Evolutionary conservation across 2,797 vertebrate genomes (phyloP).

Genomic region (Myotis findleyi): DNA sequence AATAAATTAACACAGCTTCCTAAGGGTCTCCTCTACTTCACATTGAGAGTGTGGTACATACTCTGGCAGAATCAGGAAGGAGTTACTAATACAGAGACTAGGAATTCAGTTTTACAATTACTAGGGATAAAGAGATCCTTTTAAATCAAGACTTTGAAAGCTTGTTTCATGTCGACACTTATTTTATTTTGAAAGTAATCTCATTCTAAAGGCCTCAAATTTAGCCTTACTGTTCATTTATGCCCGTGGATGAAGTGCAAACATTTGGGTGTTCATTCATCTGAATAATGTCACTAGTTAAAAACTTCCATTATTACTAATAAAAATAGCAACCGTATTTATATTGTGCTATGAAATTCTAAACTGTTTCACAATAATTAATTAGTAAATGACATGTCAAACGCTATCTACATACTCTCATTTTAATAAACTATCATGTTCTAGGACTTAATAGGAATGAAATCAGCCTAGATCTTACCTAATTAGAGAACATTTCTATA

Average conservation of each 20-base stretch:
- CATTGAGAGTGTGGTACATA: not conserved
- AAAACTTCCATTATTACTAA: slow-evolving; percentile 77
- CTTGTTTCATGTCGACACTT: slow-evolving; percentile 55
- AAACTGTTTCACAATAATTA: slow-evolving; percentile 80
- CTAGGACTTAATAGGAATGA: slow-evolving; percentile 73
- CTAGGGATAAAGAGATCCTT: slow-evolving; percentile 43
- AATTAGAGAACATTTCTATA: slow-evolving; percentile 74
- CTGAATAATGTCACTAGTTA: slow-evolving; percentile 71
- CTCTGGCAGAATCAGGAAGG: slow-evolving; percentile 33
- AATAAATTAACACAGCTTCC: slow-evolving; percentile 41
- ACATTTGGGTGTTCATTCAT: slow-evolving; percentile 70
- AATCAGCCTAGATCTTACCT: slow-evolving; percentile 75
- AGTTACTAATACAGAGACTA: not conserved
- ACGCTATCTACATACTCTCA: slow-evolving; percentile 63
- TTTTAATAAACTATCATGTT: slow-evolving; percentile 77
- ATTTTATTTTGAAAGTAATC: slow-evolving; percentile 75
- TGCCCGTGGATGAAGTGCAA: slow-evolving; percentile 46
- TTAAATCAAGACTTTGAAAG: slow-evolving; percentile 64
- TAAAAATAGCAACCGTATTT: slow-evolving; percentile 76
- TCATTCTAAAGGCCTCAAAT: slow-evolving; percentile 46
- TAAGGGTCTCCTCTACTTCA: slow-evolving; percentile 29
- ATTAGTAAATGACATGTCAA: slow-evolving; percentile 73
- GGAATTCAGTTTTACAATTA: slow-evolving; percentile 1
- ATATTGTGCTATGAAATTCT: slow-evolving; percentile 70
- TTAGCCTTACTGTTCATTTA: slow-evolving; percentile 44